Evolutionary conservation across 2,797 vertebrate species (phyloP), one percentile per base, ranked within the genome.

Genomic region (Myotis daubentonii): DNA sequence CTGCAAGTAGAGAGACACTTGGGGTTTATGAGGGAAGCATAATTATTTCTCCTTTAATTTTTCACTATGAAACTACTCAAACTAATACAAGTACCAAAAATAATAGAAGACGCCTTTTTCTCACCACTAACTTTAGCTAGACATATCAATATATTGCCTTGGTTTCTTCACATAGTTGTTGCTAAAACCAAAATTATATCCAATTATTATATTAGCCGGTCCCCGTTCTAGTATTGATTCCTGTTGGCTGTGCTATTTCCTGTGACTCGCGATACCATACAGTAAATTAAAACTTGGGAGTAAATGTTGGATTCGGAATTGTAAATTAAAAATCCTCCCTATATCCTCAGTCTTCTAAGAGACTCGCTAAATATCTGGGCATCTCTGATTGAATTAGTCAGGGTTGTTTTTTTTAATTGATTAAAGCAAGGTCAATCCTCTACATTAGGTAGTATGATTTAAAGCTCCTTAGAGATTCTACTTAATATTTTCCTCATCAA

Each of bases 1-100:
- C 75, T 94, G 81, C 80, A 70, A 71, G 9, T 68, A n/a, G 47
- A 95, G 83, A 94, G 72, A 94, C 47, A 75, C 78, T 95, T 38
- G 30, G 68, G 41, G 19, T 55, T 94, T 97, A 5, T n/a, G 51
- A 66, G 19, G 23, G 25, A 87, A 91, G 47, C 16, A 72, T 84
- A 80, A 91, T 79, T 83, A 93, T 82, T 96, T 95, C 38, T 95
- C 83, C 44, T 94, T 96, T 79, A 90, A 79, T 84, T 93, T 94
- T 95, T 93, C 92, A 86, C 80, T 89, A n/a, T 79, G 36, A 78
- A 87, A 85, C n/a, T 93, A 82, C 79, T 79, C 49, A 87, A 94
- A 68, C 72, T 84, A 85, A 51, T 25, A 51, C 60, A 91, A 89
- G 12, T 78, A 84, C 55, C 53, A 36, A 89, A 96, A 95, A 60